Evolutionary conservation across 1,140 invertebrate species (phyloP).

Genomic region (Diploscapter pachys): DNA sequence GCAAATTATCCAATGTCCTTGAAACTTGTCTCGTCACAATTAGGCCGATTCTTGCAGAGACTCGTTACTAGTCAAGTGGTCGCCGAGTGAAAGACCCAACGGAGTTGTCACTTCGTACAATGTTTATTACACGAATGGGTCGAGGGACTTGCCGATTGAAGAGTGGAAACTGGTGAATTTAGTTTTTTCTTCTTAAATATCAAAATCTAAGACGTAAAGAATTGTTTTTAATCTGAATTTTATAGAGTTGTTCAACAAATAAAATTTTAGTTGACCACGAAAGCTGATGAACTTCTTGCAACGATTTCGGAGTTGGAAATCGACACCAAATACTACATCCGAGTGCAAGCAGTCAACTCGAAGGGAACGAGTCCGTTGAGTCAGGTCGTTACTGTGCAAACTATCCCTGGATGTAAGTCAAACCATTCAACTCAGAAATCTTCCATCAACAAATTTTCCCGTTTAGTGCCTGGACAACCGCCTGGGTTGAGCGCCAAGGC

Average conservation of each 20-base stretch:
- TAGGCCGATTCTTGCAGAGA: conserved; percentile 65
- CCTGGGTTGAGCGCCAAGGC: conserved; percentile 21
- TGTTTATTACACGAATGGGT: conserved; percentile 83
- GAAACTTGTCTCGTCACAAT: background rate
- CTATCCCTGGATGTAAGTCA: conserved; percentile 39
- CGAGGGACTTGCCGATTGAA: conserved; percentile 28
- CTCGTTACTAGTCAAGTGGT: conserved; percentile 94
- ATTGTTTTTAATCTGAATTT: background rate
- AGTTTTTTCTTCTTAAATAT: background rate
- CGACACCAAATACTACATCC: conserved; percentile 60
- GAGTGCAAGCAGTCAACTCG: conserved; percentile 59
- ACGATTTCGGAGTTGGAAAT: conserved; percentile 69
- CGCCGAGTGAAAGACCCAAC: conserved; percentile 90
- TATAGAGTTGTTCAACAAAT: background rate
- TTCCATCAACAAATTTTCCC: conserved; percentile 16
- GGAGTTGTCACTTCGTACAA: conserved; percentile 87
- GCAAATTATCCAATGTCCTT: too few relatives aligned
- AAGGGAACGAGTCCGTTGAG: conserved; percentile 59
- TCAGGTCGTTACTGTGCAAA: conserved; percentile 40
- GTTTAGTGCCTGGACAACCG: conserved; percentile 39
- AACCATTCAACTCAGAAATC: background rate
- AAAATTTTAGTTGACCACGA: conserved; percentile 66
- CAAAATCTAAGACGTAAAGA: background rate
- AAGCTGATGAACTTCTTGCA: conserved; percentile 82
- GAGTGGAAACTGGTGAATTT: conserved; percentile 41